phyloP scores from a whole-genome alignment of 2,113 vertebrate species.

The Arenaria interpres region DNA sequence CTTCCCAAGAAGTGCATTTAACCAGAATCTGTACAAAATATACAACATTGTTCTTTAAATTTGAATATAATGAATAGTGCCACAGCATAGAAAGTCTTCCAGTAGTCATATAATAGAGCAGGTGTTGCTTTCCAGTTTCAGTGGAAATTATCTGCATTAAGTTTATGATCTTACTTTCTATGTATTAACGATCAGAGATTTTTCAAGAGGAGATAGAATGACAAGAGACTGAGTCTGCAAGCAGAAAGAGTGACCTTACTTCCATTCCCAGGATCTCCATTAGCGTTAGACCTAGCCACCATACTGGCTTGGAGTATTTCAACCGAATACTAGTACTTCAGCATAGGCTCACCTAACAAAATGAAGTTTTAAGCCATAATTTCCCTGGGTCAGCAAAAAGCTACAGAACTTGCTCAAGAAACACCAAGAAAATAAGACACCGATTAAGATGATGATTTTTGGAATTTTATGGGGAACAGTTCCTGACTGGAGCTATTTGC shows the following conservation, averaged over 20 bases:
- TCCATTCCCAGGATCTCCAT: not conserved
- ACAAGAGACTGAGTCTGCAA: not conserved
- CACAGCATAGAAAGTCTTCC: not conserved
- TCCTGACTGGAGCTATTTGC: not conserved
- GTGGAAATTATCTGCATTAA: not conserved
- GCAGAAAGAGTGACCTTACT: not conserved
- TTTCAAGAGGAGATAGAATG: not conserved
- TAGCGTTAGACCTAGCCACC: not conserved
- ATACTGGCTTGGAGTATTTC: not conserved
- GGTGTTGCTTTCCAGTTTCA: not conserved
- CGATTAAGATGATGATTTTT: not conserved
- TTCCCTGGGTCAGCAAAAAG: not conserved
- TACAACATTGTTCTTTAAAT: not conserved
- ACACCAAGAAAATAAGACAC: not conserved
- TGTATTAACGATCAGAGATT: not conserved
- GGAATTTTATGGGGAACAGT: not conserved
- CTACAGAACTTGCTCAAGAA: not conserved
- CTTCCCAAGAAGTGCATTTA: not conserved
- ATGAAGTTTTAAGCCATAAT: fast-evolving
- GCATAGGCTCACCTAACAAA: not conserved
- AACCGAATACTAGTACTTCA: not conserved
- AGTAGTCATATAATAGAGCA: not conserved
- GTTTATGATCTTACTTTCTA: not conserved
- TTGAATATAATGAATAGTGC: not conserved
- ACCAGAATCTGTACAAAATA: not conserved